Conservation (phyloP, 2,113 vertebrate species). For the Stegostoma tigrinum region DNA sequence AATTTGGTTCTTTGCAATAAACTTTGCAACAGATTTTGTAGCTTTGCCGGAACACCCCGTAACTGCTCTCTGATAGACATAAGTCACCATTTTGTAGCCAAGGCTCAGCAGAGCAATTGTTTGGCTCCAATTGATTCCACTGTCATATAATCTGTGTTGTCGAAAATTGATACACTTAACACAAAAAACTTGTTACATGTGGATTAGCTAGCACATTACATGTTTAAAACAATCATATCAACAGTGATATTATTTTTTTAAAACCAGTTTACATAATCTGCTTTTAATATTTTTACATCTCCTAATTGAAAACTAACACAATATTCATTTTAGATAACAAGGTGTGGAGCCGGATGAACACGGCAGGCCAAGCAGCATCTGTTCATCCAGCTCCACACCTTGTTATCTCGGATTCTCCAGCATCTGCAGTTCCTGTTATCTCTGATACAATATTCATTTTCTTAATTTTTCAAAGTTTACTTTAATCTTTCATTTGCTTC, state of each 20-base stretch:
- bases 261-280: not conserved
- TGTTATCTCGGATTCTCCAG: too few species aligned
- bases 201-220: not conserved
- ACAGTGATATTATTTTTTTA: not conserved
- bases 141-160: not conserved
- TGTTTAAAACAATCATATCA: not conserved
- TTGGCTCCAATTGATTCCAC: slow-evolving; percentile 1
- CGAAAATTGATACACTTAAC: not conserved
- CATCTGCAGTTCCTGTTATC: too few species aligned
- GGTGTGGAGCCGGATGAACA: too few species aligned
- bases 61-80: slow-evolving; percentile 4
- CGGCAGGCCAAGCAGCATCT: too few species aligned
- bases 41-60: slow-evolving; percentile 1
- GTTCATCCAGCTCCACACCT: too few species aligned
- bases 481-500: not conserved
- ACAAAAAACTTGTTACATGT: not conserved
- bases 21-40: not conserved
- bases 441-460: not conserved
- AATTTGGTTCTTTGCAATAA: slow-evolving; percentile 3
- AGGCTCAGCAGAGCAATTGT: not conserved
- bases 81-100: not conserved
- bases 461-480: not conserved
- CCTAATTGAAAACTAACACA: not conserved
- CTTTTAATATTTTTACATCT: not conserved
- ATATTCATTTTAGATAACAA: not conserved